Evolutionary conservation across 2,888 invertebrate species (phyloP).

Genomic region (Epiblema foenella): DNA sequence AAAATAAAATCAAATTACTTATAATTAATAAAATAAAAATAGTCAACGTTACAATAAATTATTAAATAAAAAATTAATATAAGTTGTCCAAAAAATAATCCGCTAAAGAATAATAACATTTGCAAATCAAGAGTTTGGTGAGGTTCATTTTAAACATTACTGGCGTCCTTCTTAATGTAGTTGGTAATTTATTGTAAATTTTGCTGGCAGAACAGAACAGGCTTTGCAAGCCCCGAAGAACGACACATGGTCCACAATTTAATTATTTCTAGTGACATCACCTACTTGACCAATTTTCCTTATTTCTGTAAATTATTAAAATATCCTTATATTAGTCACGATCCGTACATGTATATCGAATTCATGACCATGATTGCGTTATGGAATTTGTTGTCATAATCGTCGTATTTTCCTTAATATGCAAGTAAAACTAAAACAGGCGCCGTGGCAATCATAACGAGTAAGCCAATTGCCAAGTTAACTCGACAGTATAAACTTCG

Average conservation of each 20-base stretch:
- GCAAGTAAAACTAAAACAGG: conserved; percentile 7
- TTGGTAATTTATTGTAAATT: too few relatives aligned
- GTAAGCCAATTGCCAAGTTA: background rate
- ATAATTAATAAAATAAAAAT: too few relatives aligned
- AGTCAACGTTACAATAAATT: too few relatives aligned
- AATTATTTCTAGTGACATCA: background rate
- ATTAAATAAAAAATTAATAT: too few relatives aligned
- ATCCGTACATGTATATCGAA: background rate
- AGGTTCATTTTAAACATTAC: too few relatives aligned
- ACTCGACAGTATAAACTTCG: conserved; percentile 11
- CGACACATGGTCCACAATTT: background rate
- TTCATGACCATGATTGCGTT: background rate
- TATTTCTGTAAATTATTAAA: conserved; percentile 2
- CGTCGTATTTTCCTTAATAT: conserved; percentile 2
- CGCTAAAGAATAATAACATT: too few relatives aligned
- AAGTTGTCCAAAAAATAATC: too few relatives aligned
- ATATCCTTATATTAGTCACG: background rate
- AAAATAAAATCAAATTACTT: too few relatives aligned
- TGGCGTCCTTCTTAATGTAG: too few relatives aligned
- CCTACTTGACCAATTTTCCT: background rate
- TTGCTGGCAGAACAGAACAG: too few relatives aligned
- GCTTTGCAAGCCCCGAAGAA: too few relatives aligned
- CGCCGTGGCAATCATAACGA: background rate
- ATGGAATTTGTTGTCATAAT: background rate
- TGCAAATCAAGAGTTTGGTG: too few relatives aligned